Evolutionary conservation across 23 tunicate species (phyloP).

Genomic region (Halocynthia roretzi): DNA sequence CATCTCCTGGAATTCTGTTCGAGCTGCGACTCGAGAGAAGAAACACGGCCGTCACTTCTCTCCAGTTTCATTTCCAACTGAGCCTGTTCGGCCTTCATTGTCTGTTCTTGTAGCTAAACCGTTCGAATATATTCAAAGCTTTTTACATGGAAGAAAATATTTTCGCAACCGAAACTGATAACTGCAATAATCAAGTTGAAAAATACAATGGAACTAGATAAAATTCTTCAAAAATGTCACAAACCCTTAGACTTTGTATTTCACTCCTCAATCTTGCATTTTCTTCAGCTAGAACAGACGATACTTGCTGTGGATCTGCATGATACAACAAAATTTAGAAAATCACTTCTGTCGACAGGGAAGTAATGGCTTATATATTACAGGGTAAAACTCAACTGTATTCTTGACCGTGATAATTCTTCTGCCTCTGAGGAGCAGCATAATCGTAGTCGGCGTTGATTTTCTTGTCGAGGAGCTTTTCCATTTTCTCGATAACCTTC

Average conservation of each 20-base stretch:
- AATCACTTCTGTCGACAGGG: neutral
- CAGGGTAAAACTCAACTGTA: too few relatives aligned
- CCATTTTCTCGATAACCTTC: slow-evolving; percentile 92
- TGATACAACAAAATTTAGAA: neutral
- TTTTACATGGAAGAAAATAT: too few relatives aligned
- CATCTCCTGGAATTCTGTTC: slow-evolving; percentile 76
- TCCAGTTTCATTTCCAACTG: slow-evolving; percentile 41
- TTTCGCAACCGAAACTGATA: neutral
- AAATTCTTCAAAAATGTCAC: neutral
- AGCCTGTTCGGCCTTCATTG: slow-evolving; percentile 34
- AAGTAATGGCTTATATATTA: too few relatives aligned
- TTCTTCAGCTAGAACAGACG: slow-evolving; percentile 43
- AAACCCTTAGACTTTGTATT: slow-evolving; percentile 43
- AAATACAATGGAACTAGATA: neutral
- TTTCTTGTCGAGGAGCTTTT: slow-evolving; percentile 33
- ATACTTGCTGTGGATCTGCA: slow-evolving; percentile 26
- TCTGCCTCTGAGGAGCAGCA: too few relatives aligned
- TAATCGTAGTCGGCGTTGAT: too few relatives aligned
- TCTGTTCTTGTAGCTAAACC: slow-evolving; percentile 28
- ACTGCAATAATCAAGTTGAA: neutral
- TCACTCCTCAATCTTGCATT: slow-evolving; percentile 55
- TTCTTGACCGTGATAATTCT: too few relatives aligned
- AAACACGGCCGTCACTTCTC: slow-evolving; percentile 49
- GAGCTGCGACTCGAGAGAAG: slow-evolving; percentile 71
- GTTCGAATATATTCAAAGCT: neutral